Evolutionary conservation across 2,888 invertebrate species (phyloP).

Genomic region (Melanchra persicariae): DNA sequence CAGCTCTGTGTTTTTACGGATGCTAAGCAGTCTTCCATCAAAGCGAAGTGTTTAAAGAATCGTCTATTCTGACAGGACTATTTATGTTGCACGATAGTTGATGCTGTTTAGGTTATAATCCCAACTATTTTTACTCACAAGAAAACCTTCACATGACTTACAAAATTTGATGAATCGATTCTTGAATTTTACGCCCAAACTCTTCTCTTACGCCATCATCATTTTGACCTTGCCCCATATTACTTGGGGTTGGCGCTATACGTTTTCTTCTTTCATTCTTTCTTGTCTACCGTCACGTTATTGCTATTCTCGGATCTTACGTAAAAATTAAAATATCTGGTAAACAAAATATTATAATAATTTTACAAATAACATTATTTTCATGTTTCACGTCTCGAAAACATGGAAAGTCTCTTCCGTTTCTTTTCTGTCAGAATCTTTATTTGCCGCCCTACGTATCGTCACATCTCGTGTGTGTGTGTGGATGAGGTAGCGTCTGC

Average conservation of each 20-base stretch:
- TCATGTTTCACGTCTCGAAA: slow-evolving; percentile 30
- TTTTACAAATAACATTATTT: slow-evolving; percentile 17
- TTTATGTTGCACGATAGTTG: background rate
- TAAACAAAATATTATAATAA: background rate
- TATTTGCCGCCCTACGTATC: slow-evolving; percentile 55
- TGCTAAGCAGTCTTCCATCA: background rate
- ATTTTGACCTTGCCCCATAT: background rate
- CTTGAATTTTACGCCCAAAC: background rate
- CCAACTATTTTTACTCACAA: background rate
- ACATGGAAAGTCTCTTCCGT: slow-evolving; percentile 44
- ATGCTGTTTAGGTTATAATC: slow-evolving; percentile 8
- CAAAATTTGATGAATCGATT: background rate
- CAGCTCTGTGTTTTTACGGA: no score
- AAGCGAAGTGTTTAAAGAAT: background rate
- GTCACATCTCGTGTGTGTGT: slow-evolving; percentile 62
- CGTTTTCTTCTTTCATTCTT: background rate
- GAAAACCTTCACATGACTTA: slow-evolving; percentile 35
- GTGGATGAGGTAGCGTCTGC: slow-evolving; percentile 67
- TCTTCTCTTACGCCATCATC: background rate
- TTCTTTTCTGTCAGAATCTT: slow-evolving; percentile 49
- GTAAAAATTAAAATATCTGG: background rate
- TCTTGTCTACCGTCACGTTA: background rate
- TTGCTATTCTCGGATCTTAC: background rate
- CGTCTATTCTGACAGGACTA: background rate
- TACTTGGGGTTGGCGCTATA: background rate